Conservation (phyloP, 1,140 invertebrate genomes). For the Periplaneta americana region DNA sequence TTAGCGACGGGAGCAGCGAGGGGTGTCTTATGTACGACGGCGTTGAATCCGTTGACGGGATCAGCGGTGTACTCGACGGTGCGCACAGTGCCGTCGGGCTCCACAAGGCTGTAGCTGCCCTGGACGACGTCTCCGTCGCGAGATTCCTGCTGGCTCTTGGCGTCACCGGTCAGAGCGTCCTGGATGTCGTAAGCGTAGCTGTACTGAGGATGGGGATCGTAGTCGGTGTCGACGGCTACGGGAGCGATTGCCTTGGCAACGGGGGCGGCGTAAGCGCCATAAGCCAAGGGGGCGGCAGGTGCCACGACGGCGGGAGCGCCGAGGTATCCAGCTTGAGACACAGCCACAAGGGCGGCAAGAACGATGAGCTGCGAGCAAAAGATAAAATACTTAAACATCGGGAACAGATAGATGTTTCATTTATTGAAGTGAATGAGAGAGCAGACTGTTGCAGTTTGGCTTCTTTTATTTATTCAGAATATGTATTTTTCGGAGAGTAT, state of each 20-base stretch:
- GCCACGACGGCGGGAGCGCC: conserved; percentile 21
- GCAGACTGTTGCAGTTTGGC: no score
- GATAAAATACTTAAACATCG: neutral
- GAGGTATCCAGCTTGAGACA: conserved; percentile 38
- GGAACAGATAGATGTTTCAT: no score
- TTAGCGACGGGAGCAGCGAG: conserved; percentile 26
- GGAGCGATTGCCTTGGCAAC: no score
- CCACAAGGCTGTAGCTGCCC: conserved; percentile 48
- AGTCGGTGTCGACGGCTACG: conserved; percentile 22
- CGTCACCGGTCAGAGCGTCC: conserved; percentile 46
- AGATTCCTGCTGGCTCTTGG: conserved; percentile 45
- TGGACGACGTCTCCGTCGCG: conserved; percentile 47
- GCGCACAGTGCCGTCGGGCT: conserved; percentile 49
- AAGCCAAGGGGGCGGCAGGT: conserved; percentile 21
- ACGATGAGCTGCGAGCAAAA: conserved; percentile 37
- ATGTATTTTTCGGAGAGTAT: no score
- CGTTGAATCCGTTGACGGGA: conserved; percentile 49
- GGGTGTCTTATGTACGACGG: conserved; percentile 49
- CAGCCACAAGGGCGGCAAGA: conserved; percentile 37
- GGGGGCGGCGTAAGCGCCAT: conserved; percentile 19
- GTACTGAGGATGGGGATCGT: conserved; percentile 42
- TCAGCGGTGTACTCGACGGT: conserved; percentile 49
- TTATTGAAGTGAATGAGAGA: no score
- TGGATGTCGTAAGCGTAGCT: conserved; percentile 47
- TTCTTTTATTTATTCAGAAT: no score